Evolutionary conservation across 2,797 vertebrate species (phyloP), one percentile per base, ranked within the genome.

Genomic region (Lagodon rhomboides): DNA sequence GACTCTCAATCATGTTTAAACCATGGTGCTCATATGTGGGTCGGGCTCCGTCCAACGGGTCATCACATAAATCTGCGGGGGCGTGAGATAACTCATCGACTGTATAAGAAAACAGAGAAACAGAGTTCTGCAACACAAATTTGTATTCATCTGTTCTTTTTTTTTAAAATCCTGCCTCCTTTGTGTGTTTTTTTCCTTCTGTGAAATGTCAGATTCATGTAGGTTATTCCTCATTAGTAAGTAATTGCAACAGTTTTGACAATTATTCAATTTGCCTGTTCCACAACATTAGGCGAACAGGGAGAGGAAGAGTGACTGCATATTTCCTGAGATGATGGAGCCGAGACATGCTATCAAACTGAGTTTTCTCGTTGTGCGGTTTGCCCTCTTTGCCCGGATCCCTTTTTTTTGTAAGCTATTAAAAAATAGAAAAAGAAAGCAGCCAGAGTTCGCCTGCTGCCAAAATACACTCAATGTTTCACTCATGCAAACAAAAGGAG

Each of bases 401-500:
- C 38, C 60, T 69, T 53, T 53, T 53, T 53, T 79, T 76, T 74
- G 25, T 47, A 44, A 73, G 30, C 73, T 58, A 23, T 65, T 34
- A 30, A 5, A 54, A 53, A 62, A n/a, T n/a, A n/a, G 3, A 30
- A 30, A 30, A 80, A 87, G 82, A 82, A 62, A 68, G 55, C 27
- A 81, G 23, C 38, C 17, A 11, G 65, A 56, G 59, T 30, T 66
- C 46, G 53, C 5, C 1, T 34, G 68, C 61, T 85, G 80, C 88
- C 87, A 89, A 85, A 85, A 89, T 68, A 68, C 71, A 76, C 69
- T 85, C 46, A 66, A 44, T 27, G 12, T 1, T 74, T 77, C 68
- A 23, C 62, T 65, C 77, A 88, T 61, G 47, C 83, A 87, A 91
- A 88, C 69, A 86, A 81, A 89, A 80, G 68, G 27, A 56, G 65